Base-by-base conservation (phyloP, 2,113 vertebrate species). In the Hepsetus odoe region DNA sequence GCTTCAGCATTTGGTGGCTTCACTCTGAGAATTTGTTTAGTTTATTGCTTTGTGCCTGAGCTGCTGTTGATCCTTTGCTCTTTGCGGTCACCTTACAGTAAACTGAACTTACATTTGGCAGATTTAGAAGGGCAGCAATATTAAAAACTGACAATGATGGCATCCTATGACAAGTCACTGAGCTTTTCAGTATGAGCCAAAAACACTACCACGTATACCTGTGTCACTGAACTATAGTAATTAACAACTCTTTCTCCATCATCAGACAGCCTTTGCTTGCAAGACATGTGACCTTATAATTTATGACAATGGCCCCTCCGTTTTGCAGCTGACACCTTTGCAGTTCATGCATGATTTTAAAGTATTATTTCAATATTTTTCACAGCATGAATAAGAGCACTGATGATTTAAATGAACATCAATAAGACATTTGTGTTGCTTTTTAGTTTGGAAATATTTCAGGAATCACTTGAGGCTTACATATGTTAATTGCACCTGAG, bases 281-380 rank as follows among this genome's bases (percentile, higher is more conserved):
- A 35, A 18, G 32, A 32, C 30, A 35, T 20, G 30, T 64, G 30
- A 28, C 18, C 18, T 33, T 11, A 74, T 49, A 20, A 61, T 58
- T 18, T 58, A 35, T 59, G 53, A 42, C 70, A 73, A 10, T 2
- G 14, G n/a, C 22, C 42, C 28, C 28, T 56, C 53, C 35, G 67
- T 13, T 22, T 10, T 56, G 26, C 53, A 26, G 53, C 42, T 33
- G 67, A 49, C 67, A 70, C 28, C 51, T 32, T 20, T 70, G 42
- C 28, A 49, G 53, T 49, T 53, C 67, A 70, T 44, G 24, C 62
- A 66, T 42, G 38, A 56, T 69, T 46, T 42, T 30, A 14, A 56
- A 67, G 53, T 42, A 30, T 40, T 40, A 11, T 76, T 38, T 66
- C 8, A 66, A 56, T n/a, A 44, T 28, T 68, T 28, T 56, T 72